A percentile compares a stretch with the other conserved stretches of the same genome.
Conservation (phyloP, 2,888 invertebrate species). For the Epistrophe eligans region DNA sequence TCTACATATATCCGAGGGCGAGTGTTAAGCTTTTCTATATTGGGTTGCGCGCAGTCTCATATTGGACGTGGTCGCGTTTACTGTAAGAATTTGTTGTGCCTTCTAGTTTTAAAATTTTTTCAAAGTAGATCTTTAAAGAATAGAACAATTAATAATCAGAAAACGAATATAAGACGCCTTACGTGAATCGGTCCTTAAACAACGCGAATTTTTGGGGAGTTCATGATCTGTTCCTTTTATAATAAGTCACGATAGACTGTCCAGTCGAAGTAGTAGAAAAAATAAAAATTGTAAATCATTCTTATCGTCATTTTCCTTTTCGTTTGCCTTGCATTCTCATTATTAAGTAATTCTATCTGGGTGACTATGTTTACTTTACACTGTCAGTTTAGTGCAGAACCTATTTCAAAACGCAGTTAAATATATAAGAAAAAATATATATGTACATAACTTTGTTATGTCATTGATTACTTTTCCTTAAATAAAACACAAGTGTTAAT, state of each 20-base stretch:
- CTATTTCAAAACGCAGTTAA: conserved; percentile 20
- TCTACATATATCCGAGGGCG: conserved; percentile 39
- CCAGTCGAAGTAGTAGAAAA: background rate
- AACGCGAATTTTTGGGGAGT: background rate
- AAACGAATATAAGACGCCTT: conserved; percentile 48
- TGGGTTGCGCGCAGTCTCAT: conserved; percentile 78
- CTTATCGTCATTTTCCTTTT: conserved; percentile 35
- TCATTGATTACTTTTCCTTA: conserved; percentile 39
- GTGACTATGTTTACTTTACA: conserved; percentile 72
- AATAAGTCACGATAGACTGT: background rate
- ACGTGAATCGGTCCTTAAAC: conserved; percentile 44
- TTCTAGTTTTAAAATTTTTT: conserved; percentile 3
- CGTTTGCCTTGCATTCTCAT: conserved; percentile 57
- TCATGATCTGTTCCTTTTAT: background rate
- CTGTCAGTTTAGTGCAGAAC: conserved; percentile 47
- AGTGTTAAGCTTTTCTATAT: conserved; percentile 65
- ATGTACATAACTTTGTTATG: conserved; percentile 58
- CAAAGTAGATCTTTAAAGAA: conserved; percentile 47
- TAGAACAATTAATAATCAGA: conserved; percentile 16
- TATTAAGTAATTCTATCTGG: conserved; percentile 67
- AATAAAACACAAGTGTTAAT: conserved; percentile 36
- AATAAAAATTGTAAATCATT: background rate
- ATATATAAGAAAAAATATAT: conserved; percentile 8
- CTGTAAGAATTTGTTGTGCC: conserved; percentile 39
- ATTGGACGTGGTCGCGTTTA: conserved; percentile 77